Base-by-base conservation (phyloP, 1,140 invertebrate genomes). In the Trichonephila clavipes region DNA sequence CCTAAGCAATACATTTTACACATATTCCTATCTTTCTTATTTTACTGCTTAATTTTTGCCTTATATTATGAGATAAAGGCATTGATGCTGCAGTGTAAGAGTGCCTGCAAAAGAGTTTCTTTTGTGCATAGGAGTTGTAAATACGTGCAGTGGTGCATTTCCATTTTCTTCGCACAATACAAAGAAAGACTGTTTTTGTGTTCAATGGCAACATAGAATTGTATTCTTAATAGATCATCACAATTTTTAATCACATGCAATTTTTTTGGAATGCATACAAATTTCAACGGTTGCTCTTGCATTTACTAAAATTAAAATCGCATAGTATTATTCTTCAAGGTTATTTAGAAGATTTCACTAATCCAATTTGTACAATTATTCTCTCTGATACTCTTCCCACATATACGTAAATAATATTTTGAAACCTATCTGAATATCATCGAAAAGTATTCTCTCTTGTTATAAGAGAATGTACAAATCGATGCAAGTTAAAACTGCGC, bases 1-100 rank as follows among this genome's bases (percentile, higher is more conserved):
- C 90, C 28, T 7, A 82, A 92, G 90, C 90, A 92, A 92, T 92
- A 92, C 72, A 85, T 92, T 51, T 34, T 89, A 87, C 61, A 87
- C 59, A 87, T 24, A 64, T 24, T 88, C 19, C 62, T 88, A 40
- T 64, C 62, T 62, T 59, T 21, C 61, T 64, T 66, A 40, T 64
- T 88, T 64, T 28, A 66, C 19, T 88, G 10, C 19, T 62, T 62
- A 16, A 51, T 64, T 44, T 88, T 34, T 88, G 58, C 62, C 62
- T 88, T 88, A 64, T 88, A 88, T 66, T 88, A 66, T 64, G 14
- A 59, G 14, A 58, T 19, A 58, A 85, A 85, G 82, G 82, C 82
- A 85, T 85, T 85, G 82, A 59, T 59, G 82, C 82, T 85, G 82
- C 82, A n/a, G 21, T 19, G 58, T 58, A 58, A 58, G 44, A 58